A percentile compares a stretch with the other conserved stretches of the same genome.
Evolutionary conservation across 1,140 invertebrate genomes (phyloP).

Genomic region (Bombus breviceps): DNA sequence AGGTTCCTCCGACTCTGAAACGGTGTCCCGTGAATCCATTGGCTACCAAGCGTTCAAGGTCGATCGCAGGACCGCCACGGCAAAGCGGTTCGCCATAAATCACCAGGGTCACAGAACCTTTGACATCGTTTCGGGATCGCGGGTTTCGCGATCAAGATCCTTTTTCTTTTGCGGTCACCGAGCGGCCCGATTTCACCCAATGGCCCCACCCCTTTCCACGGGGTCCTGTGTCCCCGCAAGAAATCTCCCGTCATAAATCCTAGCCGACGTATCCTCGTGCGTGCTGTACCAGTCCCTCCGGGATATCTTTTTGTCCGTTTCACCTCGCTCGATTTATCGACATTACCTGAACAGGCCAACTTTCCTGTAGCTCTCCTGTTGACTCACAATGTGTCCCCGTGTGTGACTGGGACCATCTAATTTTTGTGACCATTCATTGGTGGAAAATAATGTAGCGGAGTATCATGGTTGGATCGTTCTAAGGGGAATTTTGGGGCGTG

Average conservation of each 20-base stretch:
- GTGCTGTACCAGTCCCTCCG: slow-evolving; percentile 62
- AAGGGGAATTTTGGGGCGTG: not conserved
- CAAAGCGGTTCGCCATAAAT: slow-evolving; percentile 49
- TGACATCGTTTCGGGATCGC: slow-evolving; percentile 39
- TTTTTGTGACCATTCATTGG: not conserved
- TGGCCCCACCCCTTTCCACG: slow-evolving; percentile 1
- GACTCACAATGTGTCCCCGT: too few species aligned
- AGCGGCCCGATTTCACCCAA: not conserved
- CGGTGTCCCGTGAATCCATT: slow-evolving; percentile 23
- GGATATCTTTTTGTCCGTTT: slow-evolving; percentile 71
- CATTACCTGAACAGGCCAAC: slow-evolving; percentile 60
- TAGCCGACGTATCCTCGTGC: slow-evolving; percentile 63
- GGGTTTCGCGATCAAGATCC: slow-evolving; percentile 21
- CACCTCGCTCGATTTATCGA: slow-evolving; percentile 74
- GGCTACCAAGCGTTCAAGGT: slow-evolving; percentile 23
- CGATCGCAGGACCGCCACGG: slow-evolving; percentile 16
- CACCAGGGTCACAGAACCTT: not conserved
- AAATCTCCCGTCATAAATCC: slow-evolving; percentile 76
- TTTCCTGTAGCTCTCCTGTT: not conserved
- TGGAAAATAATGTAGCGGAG: not conserved
- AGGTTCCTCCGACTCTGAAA: not conserved
- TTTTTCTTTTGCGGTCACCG: slow-evolving; percentile 42
- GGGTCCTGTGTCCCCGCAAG: slow-evolving; percentile 45
- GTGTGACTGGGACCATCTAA: slow-evolving; percentile 5
- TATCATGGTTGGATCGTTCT: not conserved